phyloP scores from a whole-genome alignment of 2,113 vertebrate species.

The Anolis carolinensis region DNA sequence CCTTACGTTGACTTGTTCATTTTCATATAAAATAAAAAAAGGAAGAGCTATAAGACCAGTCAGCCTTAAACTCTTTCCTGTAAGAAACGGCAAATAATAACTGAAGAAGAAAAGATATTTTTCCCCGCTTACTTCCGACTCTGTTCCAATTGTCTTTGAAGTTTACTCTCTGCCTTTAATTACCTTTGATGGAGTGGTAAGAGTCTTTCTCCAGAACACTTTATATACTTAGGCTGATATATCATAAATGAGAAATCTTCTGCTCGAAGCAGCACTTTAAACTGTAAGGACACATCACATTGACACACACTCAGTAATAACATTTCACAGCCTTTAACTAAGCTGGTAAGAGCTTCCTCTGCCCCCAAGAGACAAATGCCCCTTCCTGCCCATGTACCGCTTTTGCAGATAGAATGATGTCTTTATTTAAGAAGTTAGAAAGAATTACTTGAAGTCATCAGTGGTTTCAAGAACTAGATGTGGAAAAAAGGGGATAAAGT shows the following conservation, averaged over 20 bases:
- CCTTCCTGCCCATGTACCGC: constrained; percentile 61
- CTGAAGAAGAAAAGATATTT: constrained; percentile 49
- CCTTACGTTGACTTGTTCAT: constrained; percentile 27
- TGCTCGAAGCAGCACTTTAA: constrained; percentile 72
- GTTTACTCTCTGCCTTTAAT: constrained; percentile 73
- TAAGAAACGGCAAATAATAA: constrained; percentile 47
- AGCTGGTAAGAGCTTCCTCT: constrained; percentile 47
- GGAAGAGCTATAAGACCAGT: constrained; percentile 4
- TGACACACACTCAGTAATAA: constrained; percentile 71
- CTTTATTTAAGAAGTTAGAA: constrained; percentile 80
- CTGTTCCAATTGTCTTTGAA: constrained; percentile 73
- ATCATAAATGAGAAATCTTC: constrained; percentile 70
- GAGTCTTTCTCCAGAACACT: constrained; percentile 58
- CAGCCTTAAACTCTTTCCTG: constrained; percentile 42
- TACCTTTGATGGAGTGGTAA: constrained; percentile 73
- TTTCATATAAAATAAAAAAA: not conserved
- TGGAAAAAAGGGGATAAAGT: constrained; percentile 72
- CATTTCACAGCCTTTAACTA: constrained; percentile 74
- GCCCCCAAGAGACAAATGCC: constrained; percentile 58
- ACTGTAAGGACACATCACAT: constrained; percentile 67
- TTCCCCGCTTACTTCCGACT: not conserved
- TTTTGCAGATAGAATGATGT: constrained; percentile 73
- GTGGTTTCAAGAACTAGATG: constrained; percentile 70
- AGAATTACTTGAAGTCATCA: constrained; percentile 75
- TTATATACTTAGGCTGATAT: constrained; percentile 70